phyloP scores from a whole-genome alignment of 2,797 vertebrate species.

The Xenentodon cancila region DNA sequence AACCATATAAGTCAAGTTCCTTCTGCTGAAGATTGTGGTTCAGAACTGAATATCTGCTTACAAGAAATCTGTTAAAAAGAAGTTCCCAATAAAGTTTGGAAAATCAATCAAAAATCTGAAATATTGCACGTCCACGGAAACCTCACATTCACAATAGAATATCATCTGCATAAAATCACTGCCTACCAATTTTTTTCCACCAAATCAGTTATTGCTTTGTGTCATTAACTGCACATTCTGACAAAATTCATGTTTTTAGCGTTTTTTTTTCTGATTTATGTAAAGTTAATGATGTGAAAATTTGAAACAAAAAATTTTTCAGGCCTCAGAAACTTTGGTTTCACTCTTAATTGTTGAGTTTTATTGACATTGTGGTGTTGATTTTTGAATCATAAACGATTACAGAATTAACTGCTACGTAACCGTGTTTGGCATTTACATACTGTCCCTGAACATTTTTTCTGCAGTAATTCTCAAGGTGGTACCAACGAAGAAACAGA shows the following conservation, averaged over 20 bases:
- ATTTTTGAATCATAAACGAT: background rate
- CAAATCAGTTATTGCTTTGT: slow-evolving; percentile 57
- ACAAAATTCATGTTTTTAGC: slow-evolving; percentile 7
- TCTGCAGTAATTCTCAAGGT: slow-evolving; percentile 41
- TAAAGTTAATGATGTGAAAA: background rate
- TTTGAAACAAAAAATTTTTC: background rate
- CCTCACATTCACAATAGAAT: slow-evolving; percentile 19
- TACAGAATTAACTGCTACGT: background rate
- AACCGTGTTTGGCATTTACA: slow-evolving; percentile 7
- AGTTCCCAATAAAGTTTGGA: slow-evolving; percentile 17
- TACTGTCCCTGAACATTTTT: background rate
- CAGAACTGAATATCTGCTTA: slow-evolving; percentile 9
- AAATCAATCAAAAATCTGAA: slow-evolving; percentile 26
- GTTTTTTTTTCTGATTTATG: slow-evolving; percentile 10
- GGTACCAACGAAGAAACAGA: slow-evolving; percentile 30
- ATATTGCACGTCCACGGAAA: slow-evolving; percentile 44
- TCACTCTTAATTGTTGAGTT: slow-evolving; percentile 10
- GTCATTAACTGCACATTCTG: slow-evolving; percentile 18
- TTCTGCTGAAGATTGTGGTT: slow-evolving; percentile 4
- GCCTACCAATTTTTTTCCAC: background rate
- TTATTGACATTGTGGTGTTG: background rate
- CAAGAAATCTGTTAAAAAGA: slow-evolving; percentile 24
- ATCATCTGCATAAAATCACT: slow-evolving; percentile 49
- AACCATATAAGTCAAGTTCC: slow-evolving; percentile 22
- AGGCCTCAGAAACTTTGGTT: slow-evolving; percentile 39